Base-by-base conservation (phyloP, 2,113 vertebrate species). In the Austrofundulus limnaeus region DNA sequence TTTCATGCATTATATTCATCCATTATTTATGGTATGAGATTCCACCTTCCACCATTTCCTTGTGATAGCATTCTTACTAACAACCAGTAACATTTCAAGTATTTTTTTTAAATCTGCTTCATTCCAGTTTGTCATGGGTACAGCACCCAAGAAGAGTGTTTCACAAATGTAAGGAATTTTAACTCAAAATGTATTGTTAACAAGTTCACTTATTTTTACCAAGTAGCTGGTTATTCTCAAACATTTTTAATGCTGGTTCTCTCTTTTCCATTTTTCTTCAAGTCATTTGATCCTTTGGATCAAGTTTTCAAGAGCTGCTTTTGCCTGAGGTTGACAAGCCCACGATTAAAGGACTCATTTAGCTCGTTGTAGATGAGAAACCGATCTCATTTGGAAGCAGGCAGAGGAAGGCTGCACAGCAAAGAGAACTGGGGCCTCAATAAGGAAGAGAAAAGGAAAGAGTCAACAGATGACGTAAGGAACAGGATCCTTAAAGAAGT, bases 321-420 rank as follows among this genome's bases (percentile, higher is more conserved):
- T 77, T 73, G 68, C 80, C 78, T 11, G 41, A 83, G 73, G 78
- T 80, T 85, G 90, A 90, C 87, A 84, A 70, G 84, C 53, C 54
- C 81, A 81, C 85, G 84, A 90, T 90, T 89, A 86, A 89, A 89
- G 84, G 77, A 62, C 85, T 86, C 83, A 85, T 89, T 60, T 89
- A 89, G 80, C 75, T 68, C 31, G 68, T 69, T 68, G 73, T 76
- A 83, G 83, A 82, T 74, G 82, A 87, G 81, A 80, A 76, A 80
- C 69, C 39, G 69, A 78, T 68, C 81, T 87, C 81, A 88, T 81
- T 73, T 66, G 74, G 72, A 80, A 72, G 73, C 63, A 81, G 23
- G 70, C 76, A 45, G 71, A 67, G 71, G 66, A 66, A 70, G 68
- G 65, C 81, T 72, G 70, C 75, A 71, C 61, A 83, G 70, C 70